A percentile compares a stretch with the other conserved stretches of the same genome.
These are phyloP conservation scores for Hirundichthys speculiger DNA, from an alignment of 2,113 vertebrate genomes.

Conservation along the genomic window DNA sequence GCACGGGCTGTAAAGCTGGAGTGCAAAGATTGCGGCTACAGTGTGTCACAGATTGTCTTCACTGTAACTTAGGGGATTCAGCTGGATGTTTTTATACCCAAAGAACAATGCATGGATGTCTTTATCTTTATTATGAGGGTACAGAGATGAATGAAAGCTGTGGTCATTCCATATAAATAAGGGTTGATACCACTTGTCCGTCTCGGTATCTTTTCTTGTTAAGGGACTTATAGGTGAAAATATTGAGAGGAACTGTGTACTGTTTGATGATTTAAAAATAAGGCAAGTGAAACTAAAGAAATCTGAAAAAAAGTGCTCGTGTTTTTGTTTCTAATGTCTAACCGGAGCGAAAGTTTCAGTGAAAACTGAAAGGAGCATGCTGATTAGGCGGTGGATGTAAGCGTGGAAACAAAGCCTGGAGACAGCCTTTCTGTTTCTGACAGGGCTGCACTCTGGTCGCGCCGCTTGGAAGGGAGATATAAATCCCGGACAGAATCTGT, in stretches of 20 bases:
- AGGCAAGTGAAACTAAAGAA: background rate
- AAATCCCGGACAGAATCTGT: too few species aligned
- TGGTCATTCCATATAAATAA: background rate
- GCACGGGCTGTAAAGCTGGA: background rate
- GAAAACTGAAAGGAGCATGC: background rate
- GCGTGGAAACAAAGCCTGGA: background rate
- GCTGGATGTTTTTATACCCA: background rate
- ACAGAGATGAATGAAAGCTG: background rate
- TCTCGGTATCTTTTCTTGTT: background rate
- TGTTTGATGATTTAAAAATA: background rate
- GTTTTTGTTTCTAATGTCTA: constrained; percentile 1
- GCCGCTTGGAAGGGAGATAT: too few species aligned
- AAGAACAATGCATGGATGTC: background rate
- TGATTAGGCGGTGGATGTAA: background rate
- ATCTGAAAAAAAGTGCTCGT: background rate
- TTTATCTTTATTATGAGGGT: background rate
- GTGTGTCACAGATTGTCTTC: too few species aligned
- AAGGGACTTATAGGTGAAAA: background rate
- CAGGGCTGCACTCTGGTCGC: too few species aligned
- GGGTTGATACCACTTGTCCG: background rate
- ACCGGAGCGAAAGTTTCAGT: background rate
- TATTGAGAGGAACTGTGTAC: background rate
- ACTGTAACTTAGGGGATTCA: background rate
- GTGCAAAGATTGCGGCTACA: background rate
- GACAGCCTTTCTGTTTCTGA: too few species aligned